Base-by-base conservation (phyloP, 2,888 invertebrate genomes). In the Tubulanus polymorphus region DNA sequence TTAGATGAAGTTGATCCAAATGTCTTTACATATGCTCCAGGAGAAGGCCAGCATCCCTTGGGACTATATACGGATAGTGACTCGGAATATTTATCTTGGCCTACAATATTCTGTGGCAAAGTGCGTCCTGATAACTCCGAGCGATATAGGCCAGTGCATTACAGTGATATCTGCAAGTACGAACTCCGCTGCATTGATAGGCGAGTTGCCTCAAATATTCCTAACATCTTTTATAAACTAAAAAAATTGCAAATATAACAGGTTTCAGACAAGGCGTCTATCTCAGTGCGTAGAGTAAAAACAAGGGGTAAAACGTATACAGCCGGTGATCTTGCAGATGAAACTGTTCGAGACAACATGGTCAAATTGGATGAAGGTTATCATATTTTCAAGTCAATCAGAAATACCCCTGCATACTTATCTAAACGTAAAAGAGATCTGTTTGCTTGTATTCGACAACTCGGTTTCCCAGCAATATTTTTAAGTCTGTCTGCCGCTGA, bases 341-440 rank as follows among this genome's bases (percentile, higher is more conserved):
- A n/a, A n/a, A n/a, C n/a, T n/a, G 6, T 10, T 35, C 37, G 57
- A 25, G 49, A 60, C 15, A 51, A 57, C 2, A 25, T 59, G 12
- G 25, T 48, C 0, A 54, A 52, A 23, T 48, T 29, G 3, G 55
- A 61, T 60, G 60, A 63, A 30, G 61, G 63, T 15, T 63, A 46
- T 29, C 41, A 46, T 50, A 52, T 63, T 12, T 32, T 63, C 10
- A 35, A 59, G 45, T 47, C n/a, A 6, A 20, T 63, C 2, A 30
- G 65, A 49, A 54, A 57, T 1, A 56, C 62, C 1, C 68, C 66
- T 12, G 59, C 62, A 20, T 65, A 63, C 45, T 67, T 60, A 62
- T 56, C 63, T 30, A n/a, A 53, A 41, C 54, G 59, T 6, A 61
- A 62, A 51, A 63, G 59, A 46, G 61, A 64, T 28, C n/a, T 66